Evolutionary conservation across 2,888 invertebrate genomes (phyloP).

Genomic region (Zhuqinia jingwanae): DNA sequence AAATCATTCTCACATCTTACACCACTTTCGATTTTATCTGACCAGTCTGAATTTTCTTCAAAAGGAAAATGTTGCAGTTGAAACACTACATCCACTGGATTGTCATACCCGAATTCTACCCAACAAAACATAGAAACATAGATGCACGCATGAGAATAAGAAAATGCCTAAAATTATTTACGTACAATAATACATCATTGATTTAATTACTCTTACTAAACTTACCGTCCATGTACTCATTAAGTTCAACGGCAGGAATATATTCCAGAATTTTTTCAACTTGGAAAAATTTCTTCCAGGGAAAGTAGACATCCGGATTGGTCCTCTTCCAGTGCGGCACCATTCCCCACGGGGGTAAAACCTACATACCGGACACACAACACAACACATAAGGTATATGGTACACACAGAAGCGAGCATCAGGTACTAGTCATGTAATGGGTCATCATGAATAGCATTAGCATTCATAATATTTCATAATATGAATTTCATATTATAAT

Average conservation of each 20-base stretch:
- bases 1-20: slow-evolving; percentile 64
- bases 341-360: slow-evolving; percentile 95
- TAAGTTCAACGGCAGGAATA: slow-evolving; percentile 93
- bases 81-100: slow-evolving; percentile 88
- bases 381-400: no score
- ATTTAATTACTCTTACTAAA: no score
- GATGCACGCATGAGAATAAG: no score
- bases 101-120: slow-evolving; percentile 82
- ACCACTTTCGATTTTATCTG: slow-evolving; percentile 88
- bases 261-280: slow-evolving; percentile 88
- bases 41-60: slow-evolving; percentile 89
- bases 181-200: no score
- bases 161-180: no score
- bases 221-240: slow-evolving; percentile 87
- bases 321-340: slow-evolving; percentile 92
- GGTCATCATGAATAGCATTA: neutral
- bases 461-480: neutral
- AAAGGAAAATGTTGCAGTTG: slow-evolving; percentile 92
- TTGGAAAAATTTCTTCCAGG: slow-evolving; percentile 95
- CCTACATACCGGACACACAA: no score
- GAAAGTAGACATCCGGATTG: slow-evolving; percentile 83
- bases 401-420: no score
- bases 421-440: slow-evolving; percentile 2
- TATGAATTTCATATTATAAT: neutral
- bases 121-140: no score